Evolutionary conservation across 2,113 vertebrate species (phyloP), one percentile per base, ranked within the genome.

Genomic region (Ctenodactylus gundi): DNA sequence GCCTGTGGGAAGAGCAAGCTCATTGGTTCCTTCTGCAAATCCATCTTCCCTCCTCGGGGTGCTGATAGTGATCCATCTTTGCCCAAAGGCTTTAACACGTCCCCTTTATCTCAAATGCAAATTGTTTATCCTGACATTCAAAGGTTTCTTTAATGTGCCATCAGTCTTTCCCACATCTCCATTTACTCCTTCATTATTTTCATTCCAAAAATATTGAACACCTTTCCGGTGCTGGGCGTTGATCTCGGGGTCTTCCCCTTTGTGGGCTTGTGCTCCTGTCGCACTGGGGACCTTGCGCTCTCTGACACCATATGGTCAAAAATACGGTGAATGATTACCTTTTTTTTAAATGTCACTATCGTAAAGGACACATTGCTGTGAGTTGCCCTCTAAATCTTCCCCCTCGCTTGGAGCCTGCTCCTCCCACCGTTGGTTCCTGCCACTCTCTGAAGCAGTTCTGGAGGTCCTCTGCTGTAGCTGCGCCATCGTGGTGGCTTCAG

Each of bases 181-280:
- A 27, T 84, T 91, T 93, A 65, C 25, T 75, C 49, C n/a, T 86
- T 85, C 39, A 62, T 90, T 92, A 27, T 78, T 94, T 85, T 87
- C n/a, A 58, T 58, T 92, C 23, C 58, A n/a, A 91, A 80, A 57
- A 34, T 46, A 65, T 12, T 55, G 29, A 93, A 65, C 6, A 44
- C 41, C 39, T 77, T 4, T 85, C 88, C 41, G n/a, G 55, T 62
- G 7, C 39, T 17, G 67, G 68, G 4, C 20, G 25, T 67, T 55
- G 7, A 64, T 67, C 64, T 29, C 60, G 2, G 7, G 49, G 13
- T 49, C 7, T 82, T 68, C 67, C 36, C 62, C 3, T 29, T 82
- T 64, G 92, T 25, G 25, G 23, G 29, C 10, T 85, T 75, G 34
- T 77, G 11, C 49, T 81, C 18, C 8, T 90, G 21, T 44, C 11